phyloP scores from a whole-genome alignment of 1,140 invertebrate genomes.

The Drosophila obscura region DNA sequence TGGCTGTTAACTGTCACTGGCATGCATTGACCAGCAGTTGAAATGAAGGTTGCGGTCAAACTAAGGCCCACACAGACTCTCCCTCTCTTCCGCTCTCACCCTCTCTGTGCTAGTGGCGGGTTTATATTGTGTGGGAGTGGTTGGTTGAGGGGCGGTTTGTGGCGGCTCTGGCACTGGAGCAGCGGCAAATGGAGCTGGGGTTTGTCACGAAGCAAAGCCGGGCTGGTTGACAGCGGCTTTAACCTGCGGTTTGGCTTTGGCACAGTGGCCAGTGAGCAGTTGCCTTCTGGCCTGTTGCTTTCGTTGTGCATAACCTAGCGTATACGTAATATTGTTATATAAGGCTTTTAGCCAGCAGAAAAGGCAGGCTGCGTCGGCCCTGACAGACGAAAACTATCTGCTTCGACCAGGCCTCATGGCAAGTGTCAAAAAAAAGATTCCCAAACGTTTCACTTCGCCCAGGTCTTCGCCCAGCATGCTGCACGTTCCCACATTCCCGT shows the following conservation, averaged over 20 bases:
- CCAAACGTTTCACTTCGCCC: background rate
- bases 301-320: slow-evolving; percentile 49
- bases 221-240: slow-evolving; percentile 5
- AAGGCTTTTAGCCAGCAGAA: slow-evolving; percentile 51
- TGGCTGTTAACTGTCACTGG: slow-evolving; percentile 68
- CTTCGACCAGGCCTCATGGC: slow-evolving; percentile 4
- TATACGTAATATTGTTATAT: slow-evolving; percentile 69
- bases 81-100: background rate
- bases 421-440: slow-evolving; percentile 41
- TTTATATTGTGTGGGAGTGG: background rate
- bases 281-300: slow-evolving; percentile 49
- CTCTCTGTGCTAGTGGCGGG: background rate
- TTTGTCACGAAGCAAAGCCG: background rate
- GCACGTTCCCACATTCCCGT: too few relatives aligned
- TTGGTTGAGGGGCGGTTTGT: background rate
- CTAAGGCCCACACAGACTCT: slow-evolving; percentile 39
- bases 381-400: background rate
- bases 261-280: background rate
- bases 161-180: background rate
- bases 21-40: slow-evolving; percentile 38
- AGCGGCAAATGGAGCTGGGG: too few relatives aligned
- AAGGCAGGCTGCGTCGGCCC: background rate
- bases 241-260: slow-evolving; percentile 43
- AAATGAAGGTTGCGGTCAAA: slow-evolving; percentile 64
- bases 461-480: too few relatives aligned